Conservation (phyloP, 2,113 vertebrate genomes). For the Mormyrus lacerda region DNA sequence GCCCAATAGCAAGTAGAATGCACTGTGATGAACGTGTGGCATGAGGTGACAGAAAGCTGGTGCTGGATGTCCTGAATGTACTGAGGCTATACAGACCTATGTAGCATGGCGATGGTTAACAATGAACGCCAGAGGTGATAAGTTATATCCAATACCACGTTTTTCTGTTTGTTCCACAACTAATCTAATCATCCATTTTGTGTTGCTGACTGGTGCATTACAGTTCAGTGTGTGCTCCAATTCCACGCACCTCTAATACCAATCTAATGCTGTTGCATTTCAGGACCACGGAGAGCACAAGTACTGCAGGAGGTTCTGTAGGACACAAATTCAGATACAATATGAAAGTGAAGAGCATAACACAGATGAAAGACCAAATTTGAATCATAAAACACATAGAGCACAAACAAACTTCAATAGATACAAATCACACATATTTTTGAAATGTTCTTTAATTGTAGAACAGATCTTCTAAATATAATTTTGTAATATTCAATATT, state of each 20-base stretch:
- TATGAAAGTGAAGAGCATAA: conserved; percentile 11
- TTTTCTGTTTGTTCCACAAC: neutral
- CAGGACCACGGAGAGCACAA: conserved; percentile 18
- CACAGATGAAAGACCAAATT: neutral
- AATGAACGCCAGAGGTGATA: neutral
- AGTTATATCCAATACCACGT: neutral
- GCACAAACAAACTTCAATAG: neutral
- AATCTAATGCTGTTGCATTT: conserved; percentile 12
- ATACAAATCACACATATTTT: neutral
- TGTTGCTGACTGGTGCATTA: conserved; percentile 9
- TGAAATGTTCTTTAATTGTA: neutral
- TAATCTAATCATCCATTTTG: conserved; percentile 6
- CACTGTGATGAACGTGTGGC: neutral
- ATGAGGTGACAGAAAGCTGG: neutral
- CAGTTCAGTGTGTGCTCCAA: conserved; percentile 3
- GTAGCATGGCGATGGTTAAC: conserved; percentile 3
- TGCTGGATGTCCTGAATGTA: neutral
- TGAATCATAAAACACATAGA: neutral
- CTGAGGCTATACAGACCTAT: neutral
- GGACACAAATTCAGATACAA: conserved; percentile 16
- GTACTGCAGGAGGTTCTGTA: conserved; percentile 11
- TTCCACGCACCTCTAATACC: conserved; percentile 12
- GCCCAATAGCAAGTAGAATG: neutral
- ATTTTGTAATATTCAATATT: neutral
- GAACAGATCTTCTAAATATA: neutral